Evolutionary conservation across 2,797 vertebrate species (phyloP).

Genomic region (Chelonia mydas): DNA sequence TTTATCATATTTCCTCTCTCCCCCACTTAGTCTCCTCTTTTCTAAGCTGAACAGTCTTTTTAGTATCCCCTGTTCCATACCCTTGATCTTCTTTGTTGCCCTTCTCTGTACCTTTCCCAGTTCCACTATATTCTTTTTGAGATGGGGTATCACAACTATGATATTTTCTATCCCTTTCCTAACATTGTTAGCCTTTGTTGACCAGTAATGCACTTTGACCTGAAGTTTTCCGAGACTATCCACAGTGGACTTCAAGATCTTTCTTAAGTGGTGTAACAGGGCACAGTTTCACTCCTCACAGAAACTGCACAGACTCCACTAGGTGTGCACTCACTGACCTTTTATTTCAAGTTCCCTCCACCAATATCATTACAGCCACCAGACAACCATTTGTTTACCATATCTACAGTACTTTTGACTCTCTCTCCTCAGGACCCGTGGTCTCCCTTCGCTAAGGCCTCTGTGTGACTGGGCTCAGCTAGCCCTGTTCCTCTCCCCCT

Average conservation of each 20-base stretch:
- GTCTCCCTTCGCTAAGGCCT: background rate
- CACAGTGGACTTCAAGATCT: background rate
- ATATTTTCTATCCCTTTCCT: background rate
- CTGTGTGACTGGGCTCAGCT: background rate
- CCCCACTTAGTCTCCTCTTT: background rate
- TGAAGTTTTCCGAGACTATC: background rate
- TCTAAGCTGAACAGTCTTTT: background rate
- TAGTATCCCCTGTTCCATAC: background rate
- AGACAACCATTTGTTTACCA: background rate
- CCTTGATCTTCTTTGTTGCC: background rate
- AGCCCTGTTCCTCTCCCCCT: background rate
- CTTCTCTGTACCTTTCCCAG: background rate
- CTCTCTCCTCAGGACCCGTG: background rate
- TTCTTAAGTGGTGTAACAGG: background rate
- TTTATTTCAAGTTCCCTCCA: background rate
- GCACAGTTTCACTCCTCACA: background rate
- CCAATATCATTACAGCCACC: background rate
- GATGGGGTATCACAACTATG: background rate
- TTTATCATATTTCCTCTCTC: background rate
- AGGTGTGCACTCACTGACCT: background rate
- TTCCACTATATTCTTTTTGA: background rate
- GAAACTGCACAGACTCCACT: background rate
- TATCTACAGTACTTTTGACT: background rate
- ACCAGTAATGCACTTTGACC: background rate
- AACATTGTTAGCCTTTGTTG: background rate